Evolutionary conservation across 1,140 invertebrate species (phyloP), one percentile per base, ranked within the genome.

Genomic region (Papilio machaon): DNA sequence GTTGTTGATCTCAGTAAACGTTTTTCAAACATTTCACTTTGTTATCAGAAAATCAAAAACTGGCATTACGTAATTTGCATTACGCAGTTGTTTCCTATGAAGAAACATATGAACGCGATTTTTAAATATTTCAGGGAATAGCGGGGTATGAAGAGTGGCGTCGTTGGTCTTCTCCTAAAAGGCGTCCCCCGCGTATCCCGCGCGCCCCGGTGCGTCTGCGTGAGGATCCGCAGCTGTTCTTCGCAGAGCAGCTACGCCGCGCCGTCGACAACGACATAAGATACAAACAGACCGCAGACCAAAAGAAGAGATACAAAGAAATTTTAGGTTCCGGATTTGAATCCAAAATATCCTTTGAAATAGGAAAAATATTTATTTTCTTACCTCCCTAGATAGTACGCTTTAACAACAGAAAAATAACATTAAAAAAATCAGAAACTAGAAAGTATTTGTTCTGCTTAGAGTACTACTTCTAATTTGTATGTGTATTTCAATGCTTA

Each of bases 201-300:
- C 85, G 86, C n/a, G 87, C 87, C 0, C 91, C 89, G 3, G 73
- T 93, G 64, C 89, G 91, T 2, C 82, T 94, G 64, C 88, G 91
- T 5, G 95, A 95, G 82, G 95, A 96, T 87, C 95, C 95, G 4
- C 89, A 95, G 73, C 82, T 95, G 75, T 92, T 89, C 79, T 94
- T 90, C 80, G 93, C 95, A 0, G 95, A 95, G 54, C 89, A 85
- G n/a, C 84, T 95, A 67, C 88, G 95, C 13, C 89, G 91, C 79
- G 90, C 91, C 23, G 94, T 96, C 5, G 95, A 96, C 75, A 95
- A 96, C 83, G 94, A 94, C 38, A 91, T 96, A 35, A 86, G 95
- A 70, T 96, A 95, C 85, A 94, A 92, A 82, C 94, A 94, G 47
- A 93, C 93, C 9, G 89, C 91, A 13, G 79, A 91, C 9, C 91